Percentiles rank a stretch among this genome's conserved stretches.
Evolutionary conservation across 2,113 vertebrate species (phyloP).

Genomic region (Spilogale gracilis): DNA sequence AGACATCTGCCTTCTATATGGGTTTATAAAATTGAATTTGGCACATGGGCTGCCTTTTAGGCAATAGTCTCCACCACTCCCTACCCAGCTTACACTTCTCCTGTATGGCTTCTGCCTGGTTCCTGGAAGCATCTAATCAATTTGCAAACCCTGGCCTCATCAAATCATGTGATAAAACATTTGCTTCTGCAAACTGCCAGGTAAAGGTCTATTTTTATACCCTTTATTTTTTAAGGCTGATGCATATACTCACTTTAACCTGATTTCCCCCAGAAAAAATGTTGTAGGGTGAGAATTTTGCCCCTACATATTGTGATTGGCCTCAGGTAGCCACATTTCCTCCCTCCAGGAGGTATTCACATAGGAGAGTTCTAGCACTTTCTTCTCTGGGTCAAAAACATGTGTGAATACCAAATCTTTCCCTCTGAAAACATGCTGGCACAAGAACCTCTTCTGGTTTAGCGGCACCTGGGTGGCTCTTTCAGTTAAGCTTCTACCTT

Average conservation of each 20-base stretch:
- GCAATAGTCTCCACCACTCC: neutral
- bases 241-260: neutral
- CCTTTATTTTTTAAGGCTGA: neutral
- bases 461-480: neutral
- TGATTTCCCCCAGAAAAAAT: neutral
- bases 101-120: neutral
- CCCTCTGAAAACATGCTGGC: neutral
- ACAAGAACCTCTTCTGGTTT: constrained; percentile 4
- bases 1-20: neutral
- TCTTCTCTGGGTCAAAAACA: neutral
- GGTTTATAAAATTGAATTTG: neutral
- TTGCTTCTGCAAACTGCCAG: neutral
- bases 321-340: neutral
- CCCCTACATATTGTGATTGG: neutral
- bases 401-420: neutral
- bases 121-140: neutral
- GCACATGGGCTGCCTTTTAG: neutral
- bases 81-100: neutral
- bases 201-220: neutral
- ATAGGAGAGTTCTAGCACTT: neutral
- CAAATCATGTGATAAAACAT: neutral
- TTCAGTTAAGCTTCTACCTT: neutral
- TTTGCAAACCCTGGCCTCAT: neutral
- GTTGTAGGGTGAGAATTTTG: neutral
- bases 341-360: neutral